A percentile compares a stretch with the other conserved stretches of the same genome.
These are phyloP conservation scores for Avahi laniger DNA, from an alignment of 2,797 vertebrate species.

Conservation along the genomic window DNA sequence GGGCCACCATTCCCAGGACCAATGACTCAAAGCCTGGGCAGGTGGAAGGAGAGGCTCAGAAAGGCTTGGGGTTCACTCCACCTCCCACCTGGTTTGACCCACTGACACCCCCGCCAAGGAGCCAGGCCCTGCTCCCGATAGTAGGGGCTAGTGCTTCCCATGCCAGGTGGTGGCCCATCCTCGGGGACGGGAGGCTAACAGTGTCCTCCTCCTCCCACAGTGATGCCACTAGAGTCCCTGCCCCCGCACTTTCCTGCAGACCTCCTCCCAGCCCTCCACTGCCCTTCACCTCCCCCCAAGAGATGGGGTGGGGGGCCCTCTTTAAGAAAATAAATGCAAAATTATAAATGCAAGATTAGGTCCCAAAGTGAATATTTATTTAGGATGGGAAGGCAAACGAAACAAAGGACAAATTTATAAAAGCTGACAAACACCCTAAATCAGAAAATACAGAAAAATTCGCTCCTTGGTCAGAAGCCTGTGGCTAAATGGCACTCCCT, in stretches of 20 bases:
- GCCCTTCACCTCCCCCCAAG: background rate
- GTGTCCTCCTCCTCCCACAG: background rate
- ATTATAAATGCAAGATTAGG: background rate
- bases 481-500: fast-evolving
- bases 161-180: background rate
- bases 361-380: background rate
- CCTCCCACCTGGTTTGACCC: background rate
- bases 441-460: background rate
- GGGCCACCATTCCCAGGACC: background rate
- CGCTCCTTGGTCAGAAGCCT: background rate
- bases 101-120: fast-evolving
- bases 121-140: background rate
- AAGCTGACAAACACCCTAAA: background rate
- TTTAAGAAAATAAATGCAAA: background rate
- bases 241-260: background rate
- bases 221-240: background rate
- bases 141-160: background rate
- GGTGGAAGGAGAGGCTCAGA: background rate
- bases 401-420: background rate
- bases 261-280: background rate
- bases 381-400: background rate
- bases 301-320: background rate
- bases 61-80: background rate
- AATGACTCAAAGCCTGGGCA: background rate
- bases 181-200: fast-evolving